Base-by-base conservation (phyloP, 1,140 invertebrate species). In the Aradophagus sp. region DNA sequence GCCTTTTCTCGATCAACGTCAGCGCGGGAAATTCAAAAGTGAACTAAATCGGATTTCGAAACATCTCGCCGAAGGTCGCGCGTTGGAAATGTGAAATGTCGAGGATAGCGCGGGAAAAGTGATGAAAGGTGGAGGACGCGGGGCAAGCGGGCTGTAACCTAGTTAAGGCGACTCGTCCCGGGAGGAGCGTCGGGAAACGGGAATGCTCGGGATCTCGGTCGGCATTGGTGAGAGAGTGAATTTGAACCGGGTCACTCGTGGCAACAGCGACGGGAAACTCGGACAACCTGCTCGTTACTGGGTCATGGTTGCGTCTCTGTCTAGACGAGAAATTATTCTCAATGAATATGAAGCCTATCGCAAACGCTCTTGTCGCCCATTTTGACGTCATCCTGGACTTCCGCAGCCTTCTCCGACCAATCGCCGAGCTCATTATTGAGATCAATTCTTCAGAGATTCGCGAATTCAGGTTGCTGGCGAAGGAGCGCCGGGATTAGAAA, bases 241-340 rank as follows among this genome's bases (percentile, higher is more conserved):
- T 61, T 65, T 65, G 55, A 71, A 71, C 68, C 53, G 61, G 61
- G 69, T 72, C 69, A 72, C 20, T 72, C 69, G 61, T 52, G 61
- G 59, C 42, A 45, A 29, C 55, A 13, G 19, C 53, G 39, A 59
- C 41, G 68, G 53, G 32, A 65, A 66, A 71, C 59, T 65, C 68
- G 68, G 59, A 71, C 68, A 62, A 56, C 59, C 36, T 61, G 69
- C 61, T 73, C 44, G 62, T 56, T 47, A 61, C 55, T 67, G 62
- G 69, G 69, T 67, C 69, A 72, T 53, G 69, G 69, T 62, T 72
- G 61, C 50, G 36, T 45, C 38, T 45, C 38, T 44, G 62, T 66
- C 56, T 66, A 66, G 62, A 72, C 69, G 62, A 56, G 61, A 58
- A 66, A 70, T 70, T 50, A 56, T 56, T 26, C 29, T 69, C 56